These are phyloP conservation scores for Copidosoma floridanum DNA, from an alignment of 1,140 invertebrate species.

Conservation along the genomic window DNA sequence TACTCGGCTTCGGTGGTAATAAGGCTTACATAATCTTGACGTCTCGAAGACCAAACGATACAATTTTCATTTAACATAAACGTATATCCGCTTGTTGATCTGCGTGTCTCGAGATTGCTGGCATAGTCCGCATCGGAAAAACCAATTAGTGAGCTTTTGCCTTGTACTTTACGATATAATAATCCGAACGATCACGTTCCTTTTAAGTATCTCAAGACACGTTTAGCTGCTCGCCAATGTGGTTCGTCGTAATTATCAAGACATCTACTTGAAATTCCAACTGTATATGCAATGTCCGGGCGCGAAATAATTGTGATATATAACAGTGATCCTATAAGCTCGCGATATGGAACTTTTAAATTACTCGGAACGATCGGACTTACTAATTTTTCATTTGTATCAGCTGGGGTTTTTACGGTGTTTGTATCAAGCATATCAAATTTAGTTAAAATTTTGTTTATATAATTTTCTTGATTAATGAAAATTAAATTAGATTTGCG, in stretches of 20 bases:
- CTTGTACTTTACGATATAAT: background rate
- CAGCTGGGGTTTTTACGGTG: background rate
- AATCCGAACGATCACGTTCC: background rate
- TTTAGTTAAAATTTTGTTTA: background rate
- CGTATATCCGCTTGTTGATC: constrained; percentile 4
- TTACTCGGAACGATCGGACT: too few relatives aligned
- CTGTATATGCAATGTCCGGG: too few relatives aligned
- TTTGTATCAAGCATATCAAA: background rate
- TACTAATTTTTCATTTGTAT: too few relatives aligned
- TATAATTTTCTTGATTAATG: background rate
- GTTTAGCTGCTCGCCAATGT: constrained; percentile 6
- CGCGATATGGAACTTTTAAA: too few relatives aligned
- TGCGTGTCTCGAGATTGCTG: background rate
- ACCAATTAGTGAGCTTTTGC: background rate
- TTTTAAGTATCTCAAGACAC: background rate
- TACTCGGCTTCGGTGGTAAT: background rate
- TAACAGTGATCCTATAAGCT: too few relatives aligned
- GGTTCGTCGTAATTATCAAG: too few relatives aligned
- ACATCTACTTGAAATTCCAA: too few relatives aligned
- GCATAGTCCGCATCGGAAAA: constrained; percentile 8
- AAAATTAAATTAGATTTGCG: background rate
- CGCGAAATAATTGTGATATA: too few relatives aligned
- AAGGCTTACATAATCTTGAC: background rate
- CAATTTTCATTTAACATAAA: background rate
- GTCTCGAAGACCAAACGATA: background rate